Evolutionary conservation across 2,797 vertebrate genomes (phyloP).

Genomic region (Carduelis carduelis): DNA sequence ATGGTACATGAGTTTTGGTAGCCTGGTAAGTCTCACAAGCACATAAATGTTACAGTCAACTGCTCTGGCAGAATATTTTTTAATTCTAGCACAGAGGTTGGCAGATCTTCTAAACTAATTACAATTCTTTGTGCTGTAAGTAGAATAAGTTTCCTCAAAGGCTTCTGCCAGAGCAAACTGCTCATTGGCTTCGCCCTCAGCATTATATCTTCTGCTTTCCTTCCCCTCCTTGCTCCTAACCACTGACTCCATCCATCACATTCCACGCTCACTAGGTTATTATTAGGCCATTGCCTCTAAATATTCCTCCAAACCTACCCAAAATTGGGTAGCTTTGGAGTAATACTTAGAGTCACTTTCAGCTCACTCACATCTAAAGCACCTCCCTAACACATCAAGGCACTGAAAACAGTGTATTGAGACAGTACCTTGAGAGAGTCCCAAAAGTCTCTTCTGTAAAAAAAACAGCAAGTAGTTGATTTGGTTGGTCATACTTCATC

Average conservation of each 20-base stretch:
- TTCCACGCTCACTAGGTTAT: background rate
- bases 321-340: background rate
- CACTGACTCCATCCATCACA: slow-evolving; percentile 25
- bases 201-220: background rate
- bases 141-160: background rate
- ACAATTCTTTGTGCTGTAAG: background rate
- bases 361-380: background rate
- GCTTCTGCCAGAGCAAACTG: background rate
- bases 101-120: background rate
- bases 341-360: background rate
- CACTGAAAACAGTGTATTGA: background rate
- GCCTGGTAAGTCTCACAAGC: background rate
- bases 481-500: background rate
- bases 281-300: background rate
- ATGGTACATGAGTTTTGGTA: background rate
- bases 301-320: background rate
- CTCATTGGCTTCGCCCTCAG: background rate
- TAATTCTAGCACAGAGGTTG: background rate
- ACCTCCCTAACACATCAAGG: background rate
- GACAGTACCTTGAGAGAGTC: background rate
- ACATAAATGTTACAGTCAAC: background rate
- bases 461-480: background rate
- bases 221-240: background rate
- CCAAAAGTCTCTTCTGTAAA: background rate
- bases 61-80: background rate